Conservation (phyloP, 2,888 invertebrate genomes). For the Nebria brevicollis region DNA sequence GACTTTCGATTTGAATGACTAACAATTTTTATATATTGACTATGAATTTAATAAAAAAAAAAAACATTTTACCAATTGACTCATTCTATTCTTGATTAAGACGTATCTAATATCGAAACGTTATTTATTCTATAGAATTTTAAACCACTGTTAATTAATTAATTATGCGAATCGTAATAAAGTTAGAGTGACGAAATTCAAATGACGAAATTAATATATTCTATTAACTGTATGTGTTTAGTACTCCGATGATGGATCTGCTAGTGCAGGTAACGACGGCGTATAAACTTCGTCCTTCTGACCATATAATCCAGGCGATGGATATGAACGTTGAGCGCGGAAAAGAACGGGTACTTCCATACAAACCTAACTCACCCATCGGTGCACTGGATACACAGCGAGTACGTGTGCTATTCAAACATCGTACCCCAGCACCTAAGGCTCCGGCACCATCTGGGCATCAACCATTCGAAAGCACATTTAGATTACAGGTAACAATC, state of each 20-base stretch:
- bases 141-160: neutral
- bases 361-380: constrained; percentile 79
- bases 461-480: constrained; percentile 73
- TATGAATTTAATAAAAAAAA: too few relatives aligned
- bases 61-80: too few relatives aligned
- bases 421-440: constrained; percentile 50
- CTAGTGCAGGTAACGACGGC: constrained; percentile 76
- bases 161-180: too few relatives aligned
- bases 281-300: constrained; percentile 74
- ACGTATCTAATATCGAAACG: too few relatives aligned
- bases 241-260: constrained; percentile 83
- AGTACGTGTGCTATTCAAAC: constrained; percentile 60
- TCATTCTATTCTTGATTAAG: too few relatives aligned
- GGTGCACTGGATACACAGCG: constrained; percentile 68
- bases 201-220: neutral
- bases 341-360: constrained; percentile 69
- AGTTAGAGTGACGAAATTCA: neutral
- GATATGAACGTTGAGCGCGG: constrained; percentile 64
- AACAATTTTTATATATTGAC: too few relatives aligned
- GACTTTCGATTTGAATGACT: too few relatives aligned
- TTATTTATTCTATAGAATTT: neutral
- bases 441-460: constrained; percentile 55
- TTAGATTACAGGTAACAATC: constrained; percentile 62
- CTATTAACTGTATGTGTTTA: constrained; percentile 58
- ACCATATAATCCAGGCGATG: constrained; percentile 72